Conservation (phyloP, 2,888 invertebrate species). For the Dryadula phaetusa region DNA sequence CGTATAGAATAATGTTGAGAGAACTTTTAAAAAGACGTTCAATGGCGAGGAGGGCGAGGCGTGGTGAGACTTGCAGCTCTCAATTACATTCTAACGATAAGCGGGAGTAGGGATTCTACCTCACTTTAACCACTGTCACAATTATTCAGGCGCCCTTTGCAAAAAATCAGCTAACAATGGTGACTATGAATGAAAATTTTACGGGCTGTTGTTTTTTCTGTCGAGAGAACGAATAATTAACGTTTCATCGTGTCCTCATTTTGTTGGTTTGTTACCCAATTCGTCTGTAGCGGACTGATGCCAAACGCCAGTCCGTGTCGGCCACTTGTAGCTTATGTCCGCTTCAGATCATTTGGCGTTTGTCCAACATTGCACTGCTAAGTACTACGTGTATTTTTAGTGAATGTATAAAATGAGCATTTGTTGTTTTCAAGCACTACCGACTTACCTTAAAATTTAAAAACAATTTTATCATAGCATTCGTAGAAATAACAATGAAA, state of each 20-base stretch:
- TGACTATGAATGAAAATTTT: slow-evolving; percentile 38
- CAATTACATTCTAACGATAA: slow-evolving; percentile 63
- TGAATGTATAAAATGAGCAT: slow-evolving; percentile 12
- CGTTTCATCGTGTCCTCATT: slow-evolving; percentile 58
- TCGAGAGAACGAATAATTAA: slow-evolving; percentile 43
- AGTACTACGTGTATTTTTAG: slow-evolving; percentile 36
- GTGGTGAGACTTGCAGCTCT: slow-evolving; percentile 64
- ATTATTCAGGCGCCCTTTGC: slow-evolving; percentile 48
- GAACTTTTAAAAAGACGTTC: slow-evolving; percentile 65
- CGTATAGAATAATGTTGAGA: slow-evolving; percentile 50
- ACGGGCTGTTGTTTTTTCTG: slow-evolving; percentile 38
- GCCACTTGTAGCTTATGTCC: slow-evolving; percentile 76
- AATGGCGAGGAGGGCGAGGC: slow-evolving; percentile 56
- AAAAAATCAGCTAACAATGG: slow-evolving; percentile 38
- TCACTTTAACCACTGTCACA: slow-evolving; percentile 53
- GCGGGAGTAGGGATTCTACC: slow-evolving; percentile 54
- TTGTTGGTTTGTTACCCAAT: slow-evolving; percentile 70
- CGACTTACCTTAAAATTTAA: neutral
- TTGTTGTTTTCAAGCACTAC: neutral
- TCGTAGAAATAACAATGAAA: neutral
- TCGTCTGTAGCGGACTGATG: slow-evolving; percentile 62
- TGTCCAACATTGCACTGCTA: slow-evolving; percentile 57
- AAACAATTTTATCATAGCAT: neutral
- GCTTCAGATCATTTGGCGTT: slow-evolving; percentile 63
- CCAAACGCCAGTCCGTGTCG: slow-evolving; percentile 56